These are phyloP conservation scores for Lutraria lutraria DNA, from an alignment of 2,888 invertebrate species.

Conservation along the genomic window DNA sequence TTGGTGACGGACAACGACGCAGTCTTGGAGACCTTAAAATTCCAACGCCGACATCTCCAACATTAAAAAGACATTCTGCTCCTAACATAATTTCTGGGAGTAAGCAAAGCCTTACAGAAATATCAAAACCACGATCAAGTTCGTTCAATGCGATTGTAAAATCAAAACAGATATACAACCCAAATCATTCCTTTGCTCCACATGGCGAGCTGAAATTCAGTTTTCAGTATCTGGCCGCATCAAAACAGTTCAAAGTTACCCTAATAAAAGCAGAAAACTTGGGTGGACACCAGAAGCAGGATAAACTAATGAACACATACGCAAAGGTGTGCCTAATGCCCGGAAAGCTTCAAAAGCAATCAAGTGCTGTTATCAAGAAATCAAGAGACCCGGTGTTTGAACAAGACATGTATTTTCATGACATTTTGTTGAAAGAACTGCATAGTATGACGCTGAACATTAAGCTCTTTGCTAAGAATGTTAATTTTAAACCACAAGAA, in stretches of 20 bases:
- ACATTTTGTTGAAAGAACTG: constrained; percentile 85
- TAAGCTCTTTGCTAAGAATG: constrained; percentile 85
- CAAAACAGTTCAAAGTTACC: constrained; percentile 86
- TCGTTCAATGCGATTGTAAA: constrained; percentile 60
- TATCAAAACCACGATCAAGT: constrained; percentile 57
- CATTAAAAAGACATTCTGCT: constrained; percentile 77
- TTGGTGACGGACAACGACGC: constrained; percentile 48
- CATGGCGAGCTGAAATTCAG: constrained; percentile 85
- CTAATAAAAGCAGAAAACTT: constrained; percentile 84
- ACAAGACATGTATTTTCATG: constrained; percentile 87
- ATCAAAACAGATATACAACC: constrained; percentile 21
- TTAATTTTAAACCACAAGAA: constrained; percentile 84
- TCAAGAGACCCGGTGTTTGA: constrained; percentile 86
- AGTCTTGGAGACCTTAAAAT: constrained; percentile 65
- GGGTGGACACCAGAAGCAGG: constrained; percentile 84
- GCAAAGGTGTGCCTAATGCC: constrained; percentile 86
- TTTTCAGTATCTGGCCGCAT: constrained; percentile 86
- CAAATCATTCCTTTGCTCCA: constrained; percentile 71
- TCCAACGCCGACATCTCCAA: constrained; percentile 49
- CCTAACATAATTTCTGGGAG: constrained; percentile 68
- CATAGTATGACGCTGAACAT: constrained; percentile 84
- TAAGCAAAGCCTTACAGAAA: constrained; percentile 41
- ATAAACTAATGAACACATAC: constrained; percentile 85
- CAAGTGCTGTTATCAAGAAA: constrained; percentile 84
- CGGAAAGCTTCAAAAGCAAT: constrained; percentile 86